A percentile compares a stretch with the other conserved stretches of the same genome.
Conservation (phyloP, 2,888 invertebrate species). For the Aromia moschata region DNA sequence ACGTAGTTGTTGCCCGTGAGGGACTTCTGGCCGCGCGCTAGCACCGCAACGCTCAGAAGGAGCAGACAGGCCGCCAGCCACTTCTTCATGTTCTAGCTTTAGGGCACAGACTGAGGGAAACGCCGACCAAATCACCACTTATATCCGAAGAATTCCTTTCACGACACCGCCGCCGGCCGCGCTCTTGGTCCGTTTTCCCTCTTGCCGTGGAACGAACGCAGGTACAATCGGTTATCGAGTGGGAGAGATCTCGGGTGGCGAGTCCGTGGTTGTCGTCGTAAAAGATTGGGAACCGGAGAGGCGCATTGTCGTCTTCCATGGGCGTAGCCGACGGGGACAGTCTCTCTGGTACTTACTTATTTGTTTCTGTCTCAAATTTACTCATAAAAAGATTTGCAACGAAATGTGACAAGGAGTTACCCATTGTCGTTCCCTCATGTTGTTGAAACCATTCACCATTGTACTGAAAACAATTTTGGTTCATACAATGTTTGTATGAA, state of each 20-base stretch:
- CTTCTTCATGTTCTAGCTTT: constrained; percentile 11
- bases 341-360: too few relatives aligned
- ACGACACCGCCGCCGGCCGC: constrained; percentile 11
- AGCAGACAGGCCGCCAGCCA: constrained; percentile 6
- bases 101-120: constrained; percentile 24
- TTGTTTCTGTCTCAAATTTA: too few relatives aligned
- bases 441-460: too few relatives aligned
- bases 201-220: constrained; percentile 1
- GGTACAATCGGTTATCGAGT: constrained; percentile 9
- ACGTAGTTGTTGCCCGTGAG: constrained; percentile 51
- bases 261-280: too few relatives aligned
- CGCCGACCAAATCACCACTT: constrained; percentile 9
- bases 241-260: constrained; percentile 13
- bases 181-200: constrained; percentile 8
- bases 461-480: too few relatives aligned
- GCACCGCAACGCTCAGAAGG: neutral
- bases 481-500: too few relatives aligned
- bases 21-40: constrained; percentile 41
- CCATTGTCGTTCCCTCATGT: too few relatives aligned
- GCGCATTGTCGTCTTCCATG: too few relatives aligned
- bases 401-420: too few relatives aligned
- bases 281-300: too few relatives aligned
- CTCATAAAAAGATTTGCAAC: too few relatives aligned
- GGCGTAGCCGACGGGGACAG: too few relatives aligned
- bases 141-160: constrained; percentile 23